phyloP scores from a whole-genome alignment of 2,888 invertebrate genomes.

The Acrocyrtus sp. region DNA sequence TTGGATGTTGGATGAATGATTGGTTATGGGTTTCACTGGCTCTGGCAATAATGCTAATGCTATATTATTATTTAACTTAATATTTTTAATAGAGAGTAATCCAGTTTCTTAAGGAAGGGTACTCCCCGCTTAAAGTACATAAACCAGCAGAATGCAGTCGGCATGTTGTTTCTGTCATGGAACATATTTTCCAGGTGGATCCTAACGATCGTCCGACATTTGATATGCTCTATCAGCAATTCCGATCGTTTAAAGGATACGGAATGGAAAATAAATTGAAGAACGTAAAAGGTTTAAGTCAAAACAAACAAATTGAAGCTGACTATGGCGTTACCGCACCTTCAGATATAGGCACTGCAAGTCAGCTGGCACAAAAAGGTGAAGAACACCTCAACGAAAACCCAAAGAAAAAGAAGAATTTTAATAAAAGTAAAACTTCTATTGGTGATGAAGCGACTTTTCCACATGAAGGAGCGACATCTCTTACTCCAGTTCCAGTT shows the following conservation, averaged over 20 bases:
- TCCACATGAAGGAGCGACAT: not conserved
- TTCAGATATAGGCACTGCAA: not conserved
- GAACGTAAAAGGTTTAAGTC: not conserved
- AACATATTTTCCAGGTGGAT: conserved; percentile 26
- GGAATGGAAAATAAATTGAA: not conserved
- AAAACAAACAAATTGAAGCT: too few relatives aligned
- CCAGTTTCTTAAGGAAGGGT: conserved; percentile 17
- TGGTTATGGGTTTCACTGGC: too few relatives aligned
- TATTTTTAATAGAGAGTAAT: conserved; percentile 20
- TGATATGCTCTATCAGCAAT: conserved; percentile 12
- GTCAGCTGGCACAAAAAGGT: not conserved
- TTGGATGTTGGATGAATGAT: not conserved
- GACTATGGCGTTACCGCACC: not conserved
- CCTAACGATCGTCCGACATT: conserved; percentile 48
- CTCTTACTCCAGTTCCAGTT: not conserved
- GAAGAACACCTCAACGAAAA: too few relatives aligned
- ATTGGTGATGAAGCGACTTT: not conserved
- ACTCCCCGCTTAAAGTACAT: conserved; percentile 30
- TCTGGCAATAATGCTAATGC: too few relatives aligned
- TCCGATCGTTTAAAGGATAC: conserved; percentile 5
- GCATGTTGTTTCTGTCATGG: conserved; percentile 21
- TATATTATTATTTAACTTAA: too few relatives aligned
- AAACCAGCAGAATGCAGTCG: conserved; percentile 23
- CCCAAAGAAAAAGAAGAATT: too few relatives aligned
- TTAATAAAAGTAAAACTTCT: too few relatives aligned